Percentiles rank a stretch among this genome's conserved stretches.
These are phyloP conservation scores for Lasioglossum vierecki DNA, from an alignment of 2,888 invertebrate species.

Conservation along the genomic window DNA sequence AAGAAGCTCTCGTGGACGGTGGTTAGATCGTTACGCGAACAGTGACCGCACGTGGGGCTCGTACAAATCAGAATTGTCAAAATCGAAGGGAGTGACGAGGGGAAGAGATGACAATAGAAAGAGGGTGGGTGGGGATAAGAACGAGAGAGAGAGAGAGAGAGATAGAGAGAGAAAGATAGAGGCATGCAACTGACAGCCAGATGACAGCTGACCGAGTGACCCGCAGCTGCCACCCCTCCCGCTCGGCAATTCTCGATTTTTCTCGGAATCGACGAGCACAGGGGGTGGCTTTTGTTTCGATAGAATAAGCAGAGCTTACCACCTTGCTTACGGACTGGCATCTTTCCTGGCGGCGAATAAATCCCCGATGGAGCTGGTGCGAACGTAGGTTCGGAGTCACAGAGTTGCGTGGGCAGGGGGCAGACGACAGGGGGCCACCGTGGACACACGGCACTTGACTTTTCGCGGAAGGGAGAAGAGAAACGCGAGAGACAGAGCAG, in stretches of 20 bases:
- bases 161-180: background rate
- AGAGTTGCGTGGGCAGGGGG: constrained; percentile 25
- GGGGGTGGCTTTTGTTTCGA: constrained; percentile 37
- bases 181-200: constrained; percentile 57
- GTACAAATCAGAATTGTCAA: background rate
- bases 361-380: constrained; percentile 23
- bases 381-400: constrained; percentile 21
- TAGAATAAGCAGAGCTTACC: constrained; percentile 79
- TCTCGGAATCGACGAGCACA: constrained; percentile 31
- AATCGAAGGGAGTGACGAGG: background rate
- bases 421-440: constrained; percentile 24
- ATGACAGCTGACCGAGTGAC: constrained; percentile 75
- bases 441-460: constrained; percentile 37
- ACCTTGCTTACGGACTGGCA: constrained; percentile 92
- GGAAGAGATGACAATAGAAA: background rate
- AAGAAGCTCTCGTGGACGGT: background rate
- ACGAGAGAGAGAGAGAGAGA: background rate
- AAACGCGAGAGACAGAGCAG: constrained; percentile 19
- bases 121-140: background rate
- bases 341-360: constrained; percentile 78
- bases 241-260: constrained; percentile 49
- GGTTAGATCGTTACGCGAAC: background rate
- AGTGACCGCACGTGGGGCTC: constrained; percentile 4
- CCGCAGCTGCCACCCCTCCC: constrained; percentile 60
- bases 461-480: constrained; percentile 37